Percentiles rank a stretch among this genome's conserved stretches.
These are phyloP conservation scores for Pheucticus melanocephalus DNA, from an alignment of 2,113 vertebrate genomes.

Conservation along the genomic window DNA sequence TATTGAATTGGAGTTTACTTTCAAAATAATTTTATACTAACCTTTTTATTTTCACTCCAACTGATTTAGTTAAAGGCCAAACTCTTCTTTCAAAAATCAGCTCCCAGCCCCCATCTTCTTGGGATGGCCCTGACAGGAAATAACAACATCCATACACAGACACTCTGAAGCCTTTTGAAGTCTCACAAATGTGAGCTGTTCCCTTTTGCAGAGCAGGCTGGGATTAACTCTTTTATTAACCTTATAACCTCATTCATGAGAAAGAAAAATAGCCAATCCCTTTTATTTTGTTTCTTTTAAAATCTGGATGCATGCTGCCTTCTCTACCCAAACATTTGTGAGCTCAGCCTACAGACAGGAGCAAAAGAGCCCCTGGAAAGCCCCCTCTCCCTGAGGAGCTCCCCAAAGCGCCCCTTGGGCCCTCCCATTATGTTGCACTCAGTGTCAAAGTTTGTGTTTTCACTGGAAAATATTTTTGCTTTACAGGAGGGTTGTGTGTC, in stretches of 20 bases:
- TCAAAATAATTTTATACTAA: background rate
- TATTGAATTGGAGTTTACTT: background rate
- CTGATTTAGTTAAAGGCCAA: background rate
- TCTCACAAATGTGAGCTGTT: background rate
- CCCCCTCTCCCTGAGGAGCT: background rate
- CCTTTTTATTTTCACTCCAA: background rate
- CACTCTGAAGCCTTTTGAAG: background rate
- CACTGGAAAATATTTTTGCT: background rate
- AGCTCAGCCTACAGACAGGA: background rate
- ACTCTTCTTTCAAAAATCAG: background rate
- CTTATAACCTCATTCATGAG: background rate
- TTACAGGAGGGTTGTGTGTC: background rate
- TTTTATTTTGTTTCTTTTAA: background rate
- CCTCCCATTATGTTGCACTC: background rate
- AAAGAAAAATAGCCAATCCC: background rate
- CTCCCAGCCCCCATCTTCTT: background rate
- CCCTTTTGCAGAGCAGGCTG: background rate
- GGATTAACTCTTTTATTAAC: slow-evolving; percentile 15
- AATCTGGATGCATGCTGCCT: background rate
- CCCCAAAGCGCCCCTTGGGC: background rate
- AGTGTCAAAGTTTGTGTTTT: background rate
- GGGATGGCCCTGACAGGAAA: background rate
- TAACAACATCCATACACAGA: background rate
- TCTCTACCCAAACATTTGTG: background rate
- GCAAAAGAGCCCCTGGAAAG: background rate